Percentiles rank a stretch among this genome's conserved stretches.
phyloP scores from a whole-genome alignment of 2,888 invertebrate genomes.

The Onchidella celtica region DNA sequence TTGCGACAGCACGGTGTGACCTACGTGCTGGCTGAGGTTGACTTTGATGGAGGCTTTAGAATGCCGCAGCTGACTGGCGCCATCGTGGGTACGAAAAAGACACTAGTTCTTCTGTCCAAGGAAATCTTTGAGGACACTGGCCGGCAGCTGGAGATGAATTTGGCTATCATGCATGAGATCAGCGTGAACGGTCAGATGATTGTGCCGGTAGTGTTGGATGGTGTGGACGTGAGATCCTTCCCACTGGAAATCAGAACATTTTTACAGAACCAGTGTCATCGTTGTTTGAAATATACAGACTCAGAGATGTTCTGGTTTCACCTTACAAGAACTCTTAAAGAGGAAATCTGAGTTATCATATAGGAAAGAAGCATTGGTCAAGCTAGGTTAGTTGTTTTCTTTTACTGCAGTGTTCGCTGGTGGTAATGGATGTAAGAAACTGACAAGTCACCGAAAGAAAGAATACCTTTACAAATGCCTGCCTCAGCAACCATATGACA shows the following conservation, averaged over 20 bases:
- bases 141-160: background rate
- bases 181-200: background rate
- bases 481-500: too few species aligned
- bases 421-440: too few species aligned
- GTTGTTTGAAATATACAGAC: background rate
- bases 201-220: background rate
- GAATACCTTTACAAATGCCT: too few species aligned
- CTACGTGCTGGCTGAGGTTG: background rate
- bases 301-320: too few species aligned
- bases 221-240: background rate
- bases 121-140: background rate
- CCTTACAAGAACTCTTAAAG: too few species aligned
- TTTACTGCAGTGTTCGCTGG: too few species aligned
- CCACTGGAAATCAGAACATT: background rate
- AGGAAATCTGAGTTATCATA: too few species aligned
- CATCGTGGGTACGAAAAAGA: background rate
- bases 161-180: background rate
- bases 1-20: background rate
- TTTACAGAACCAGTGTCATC: background rate
- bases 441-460: too few species aligned
- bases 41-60: background rate
- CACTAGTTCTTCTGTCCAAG: background rate
- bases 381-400: too few species aligned
- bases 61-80: background rate
- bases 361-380: too few species aligned